Base-by-base conservation (phyloP, 1,140 invertebrate species). In the Latrodectus geometricus region DNA sequence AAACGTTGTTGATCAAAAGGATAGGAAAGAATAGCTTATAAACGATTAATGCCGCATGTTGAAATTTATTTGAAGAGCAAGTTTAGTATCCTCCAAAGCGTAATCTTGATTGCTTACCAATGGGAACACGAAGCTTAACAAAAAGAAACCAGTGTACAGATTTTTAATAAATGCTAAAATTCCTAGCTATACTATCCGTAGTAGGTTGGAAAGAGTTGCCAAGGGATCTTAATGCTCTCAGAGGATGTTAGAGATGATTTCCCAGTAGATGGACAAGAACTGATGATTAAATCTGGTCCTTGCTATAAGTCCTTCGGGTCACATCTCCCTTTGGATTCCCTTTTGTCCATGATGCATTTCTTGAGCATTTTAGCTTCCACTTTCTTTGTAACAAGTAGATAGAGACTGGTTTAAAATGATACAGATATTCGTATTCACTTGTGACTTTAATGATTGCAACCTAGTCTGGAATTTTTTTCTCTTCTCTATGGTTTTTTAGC, bases 141-240 rank as follows among this genome's bases (percentile, higher is more conserved):
- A 72, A 83, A 83, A 83, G 50, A 9, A 20, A 8, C 49, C 66
- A 76, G 35, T 61, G 61, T 72, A 78, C 66, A 86, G 74, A 78
- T 86, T 86, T 86, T 86, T 86, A 86, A 86, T 86, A 86, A 81
- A 77, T 86, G 83, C 77, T 86, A n/a, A n/a, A n/a, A n/a, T n/a
- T n/a, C n/a, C n/a, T n/a, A n/a, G n/a, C n/a, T n/a, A n/a, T n/a
- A n/a, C n/a, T n/a, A n/a, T n/a, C n/a, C 9, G 12, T 54, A 77
- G 83, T 75, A 23, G 20, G 73, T 56, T 61, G 83, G 56, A 86
- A 72, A 86, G 76, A 72, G 73, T 72, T 84, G 35, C 50, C 56
- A 20, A 77, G 48, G 23, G 75, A 9, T n/a, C 65, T 50, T 68
- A 48, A 65, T 66, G 20, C 73, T 56, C 52, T 75, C 17, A 50